Percentiles rank a stretch among this genome's conserved stretches.
Evolutionary conservation across 2,113 vertebrate genomes (phyloP).

Genomic region (Alligator sinensis): DNA sequence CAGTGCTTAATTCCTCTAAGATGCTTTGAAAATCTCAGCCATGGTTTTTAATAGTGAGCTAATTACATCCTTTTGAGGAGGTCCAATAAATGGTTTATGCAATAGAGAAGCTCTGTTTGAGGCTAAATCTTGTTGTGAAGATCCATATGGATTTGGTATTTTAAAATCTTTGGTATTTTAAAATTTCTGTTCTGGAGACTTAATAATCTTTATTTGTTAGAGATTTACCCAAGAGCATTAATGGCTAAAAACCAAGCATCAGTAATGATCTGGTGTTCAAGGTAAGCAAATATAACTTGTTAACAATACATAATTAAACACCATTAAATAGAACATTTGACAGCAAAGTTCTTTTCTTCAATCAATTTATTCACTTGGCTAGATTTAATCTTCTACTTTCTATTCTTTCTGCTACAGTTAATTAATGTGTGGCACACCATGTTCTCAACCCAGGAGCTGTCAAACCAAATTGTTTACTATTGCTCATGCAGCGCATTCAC

Average conservation of each 20-base stretch:
- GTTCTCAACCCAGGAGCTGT: conserved; percentile 4
- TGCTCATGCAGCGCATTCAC: background rate
- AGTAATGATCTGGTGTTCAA: conserved; percentile 2
- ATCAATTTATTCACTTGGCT: conserved; percentile 29
- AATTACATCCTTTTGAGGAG: background rate
- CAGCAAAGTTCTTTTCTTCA: conserved; percentile 11
- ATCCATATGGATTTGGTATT: background rate
- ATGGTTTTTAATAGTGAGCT: background rate
- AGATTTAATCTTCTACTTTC: conserved; percentile 26
- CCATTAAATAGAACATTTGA: conserved; percentile 14
- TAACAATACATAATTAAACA: conserved; percentile 33
- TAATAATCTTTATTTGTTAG: background rate
- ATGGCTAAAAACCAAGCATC: background rate
- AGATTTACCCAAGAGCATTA: background rate
- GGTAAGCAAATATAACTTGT: conserved; percentile 4
- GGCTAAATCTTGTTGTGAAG: background rate
- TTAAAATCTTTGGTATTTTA: background rate
- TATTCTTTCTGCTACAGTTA: conserved; percentile 24
- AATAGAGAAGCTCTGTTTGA: background rate
- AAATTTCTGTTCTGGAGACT: background rate
- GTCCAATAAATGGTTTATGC: background rate
- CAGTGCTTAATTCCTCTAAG: background rate
- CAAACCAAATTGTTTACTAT: background rate
- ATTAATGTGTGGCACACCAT: conserved; percentile 4
- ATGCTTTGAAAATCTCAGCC: background rate